Base-by-base conservation (phyloP, 2,113 vertebrate genomes). In the Arvicanthis niloticus region DNA sequence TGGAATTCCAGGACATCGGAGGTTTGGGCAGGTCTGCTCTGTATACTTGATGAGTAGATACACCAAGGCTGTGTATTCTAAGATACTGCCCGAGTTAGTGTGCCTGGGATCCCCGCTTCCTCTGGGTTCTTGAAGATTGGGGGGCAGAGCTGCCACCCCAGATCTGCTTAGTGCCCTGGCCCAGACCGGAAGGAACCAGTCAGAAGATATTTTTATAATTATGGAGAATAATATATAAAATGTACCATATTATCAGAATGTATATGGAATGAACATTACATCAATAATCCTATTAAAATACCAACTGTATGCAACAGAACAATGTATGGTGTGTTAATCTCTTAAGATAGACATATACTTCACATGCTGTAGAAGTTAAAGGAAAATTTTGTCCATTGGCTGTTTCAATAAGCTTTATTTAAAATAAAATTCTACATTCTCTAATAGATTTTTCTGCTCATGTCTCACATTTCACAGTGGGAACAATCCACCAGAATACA, bases 381-480 rank as follows among this genome's bases (percentile, higher is more conserved):
- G 10, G 10, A 12, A 42, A 42, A 26, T 42, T 42, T 76, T 13
- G 75, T 5, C 7, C 45, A 2, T 24, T 48, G 24, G 11, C 3
- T 5, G 5, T 29, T 1, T 4, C 10, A 21, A 13, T 7, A 12
- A 76, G 1, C 5, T 26, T 24, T 48, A 48, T 76, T 76, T 76
- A 5, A 26, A 22, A 76, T 1, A 13, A 76, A 29, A 7, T 24
- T 1, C 7, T 48, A 15, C 45, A 42, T 45, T 10, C 2, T 1
- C 24, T 76, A 11, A 5, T 76, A 42, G 22, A 48, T 45, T 42
- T 10, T 42, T 45, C 12, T 7, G 10, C 1, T 11, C 1, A 4
- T 48, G 9, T 2, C 40, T 42, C 40, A 29, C 40, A 76, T 76
- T 45, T 48, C 40, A 48, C 24, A 48, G 4, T 24, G 42, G 75